phyloP scores from a whole-genome alignment of 2,113 vertebrate species.

The Oreochromis tanganicae region DNA sequence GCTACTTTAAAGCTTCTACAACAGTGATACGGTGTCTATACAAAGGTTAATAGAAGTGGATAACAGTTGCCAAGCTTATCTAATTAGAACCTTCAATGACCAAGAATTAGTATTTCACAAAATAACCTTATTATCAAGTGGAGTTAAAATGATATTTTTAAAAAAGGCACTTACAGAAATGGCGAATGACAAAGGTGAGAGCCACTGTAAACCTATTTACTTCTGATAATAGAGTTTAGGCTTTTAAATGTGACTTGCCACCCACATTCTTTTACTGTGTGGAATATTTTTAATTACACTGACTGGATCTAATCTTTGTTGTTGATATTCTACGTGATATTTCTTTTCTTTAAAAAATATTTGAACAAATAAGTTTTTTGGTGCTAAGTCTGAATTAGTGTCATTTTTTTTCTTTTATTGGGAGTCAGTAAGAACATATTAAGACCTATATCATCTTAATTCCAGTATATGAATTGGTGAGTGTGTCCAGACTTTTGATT shows the following conservation, averaged over 20 bases:
- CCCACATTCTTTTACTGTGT: background rate
- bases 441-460: background rate
- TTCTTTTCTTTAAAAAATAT: background rate
- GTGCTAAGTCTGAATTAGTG: background rate
- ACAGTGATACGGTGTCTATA: background rate
- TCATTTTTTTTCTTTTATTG: background rate
- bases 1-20: background rate
- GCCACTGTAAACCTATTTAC: background rate
- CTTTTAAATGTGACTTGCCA: background rate
- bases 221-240: background rate
- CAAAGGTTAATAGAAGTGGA: background rate
- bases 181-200: background rate
- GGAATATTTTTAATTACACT: background rate
- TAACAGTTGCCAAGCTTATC: background rate
- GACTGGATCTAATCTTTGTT: background rate
- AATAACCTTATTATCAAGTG: background rate
- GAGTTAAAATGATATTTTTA: background rate
- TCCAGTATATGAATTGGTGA: background rate
- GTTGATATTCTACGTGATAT: fast-evolving
- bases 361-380: background rate
- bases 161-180: background rate
- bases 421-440: background rate
- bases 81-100: background rate
- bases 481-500: background rate
- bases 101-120: background rate